Percentiles rank a stretch among this genome's conserved stretches.
phyloP scores from a whole-genome alignment of 2,113 vertebrate species.

The Sinocyclocheilus anshuiensis region DNA sequence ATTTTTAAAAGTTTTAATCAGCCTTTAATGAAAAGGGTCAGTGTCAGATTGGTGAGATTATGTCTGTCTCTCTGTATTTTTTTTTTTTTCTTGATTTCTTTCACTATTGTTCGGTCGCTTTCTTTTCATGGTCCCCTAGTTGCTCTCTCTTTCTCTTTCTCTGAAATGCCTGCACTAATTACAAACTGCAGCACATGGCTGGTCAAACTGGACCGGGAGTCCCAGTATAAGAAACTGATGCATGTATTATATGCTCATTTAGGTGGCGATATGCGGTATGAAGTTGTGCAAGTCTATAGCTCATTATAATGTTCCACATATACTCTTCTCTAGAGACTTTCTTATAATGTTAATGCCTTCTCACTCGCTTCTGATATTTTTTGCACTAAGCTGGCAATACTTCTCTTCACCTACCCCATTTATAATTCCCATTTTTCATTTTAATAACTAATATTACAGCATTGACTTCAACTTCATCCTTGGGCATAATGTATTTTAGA shows the following conservation, averaged over 20 bases:
- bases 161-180: constrained; percentile 45
- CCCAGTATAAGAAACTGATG: neutral
- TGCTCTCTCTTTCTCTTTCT: constrained; percentile 54
- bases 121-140: constrained; percentile 60
- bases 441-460: constrained; percentile 65
- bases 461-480: constrained; percentile 69
- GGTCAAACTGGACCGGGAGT: constrained; percentile 25
- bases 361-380: constrained; percentile 35
- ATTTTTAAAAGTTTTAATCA: constrained; percentile 76
- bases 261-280: neutral
- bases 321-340: constrained; percentile 24
- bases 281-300: constrained; percentile 12
- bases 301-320: constrained; percentile 28
- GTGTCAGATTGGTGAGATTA: constrained; percentile 64
- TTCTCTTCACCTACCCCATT: constrained; percentile 62
- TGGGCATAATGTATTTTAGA: constrained; percentile 74
- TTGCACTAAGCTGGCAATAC: constrained; percentile 65
- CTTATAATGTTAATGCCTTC: constrained; percentile 42
- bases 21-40: constrained; percentile 81
- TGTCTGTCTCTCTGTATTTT: constrained; percentile 58
- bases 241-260: constrained; percentile 4
- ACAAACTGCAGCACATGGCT: constrained; percentile 43
- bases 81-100: constrained; percentile 55
- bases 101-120: constrained; percentile 61
- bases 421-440: constrained; percentile 53